Base-by-base conservation (phyloP, 2,888 invertebrate genomes). In the Epirrhoe tristata region DNA sequence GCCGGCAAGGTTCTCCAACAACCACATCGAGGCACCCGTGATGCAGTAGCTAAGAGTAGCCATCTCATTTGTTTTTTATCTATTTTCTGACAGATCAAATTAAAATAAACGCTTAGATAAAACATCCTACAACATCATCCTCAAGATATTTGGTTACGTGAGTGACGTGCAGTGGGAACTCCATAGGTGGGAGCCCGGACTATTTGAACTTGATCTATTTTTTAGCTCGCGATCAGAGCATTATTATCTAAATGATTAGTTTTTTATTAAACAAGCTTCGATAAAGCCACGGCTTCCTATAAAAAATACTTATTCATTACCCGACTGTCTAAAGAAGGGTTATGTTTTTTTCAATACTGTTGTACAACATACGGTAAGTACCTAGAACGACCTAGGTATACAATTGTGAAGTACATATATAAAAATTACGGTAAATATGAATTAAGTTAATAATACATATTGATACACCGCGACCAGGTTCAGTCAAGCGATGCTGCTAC, bases 41-140 rank as follows among this genome's bases (percentile, higher is more conserved):
- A 83, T 77, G 81, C 90, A 82, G 91, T 91, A 93, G 93, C 91
- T 78, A 81, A 81, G 82, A 74, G 83, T 82, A 84, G 51, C 69
- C 81, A 74, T 79, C 74, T 83, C 81, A 81, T 79, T 66, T 76
- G 53, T 73, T 91, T 92, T 93, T 91, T 91, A 84, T 85, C 82
- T 85, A 85, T 83, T 84, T 82, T 86, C 93, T 92, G 93, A 93
- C 93, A 93, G 91, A 91, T 92, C 92, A 86, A 92, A 93, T 93
- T 93, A 93, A 91, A 93, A 92, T 93, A 93, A 93, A 93, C 91
- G 93, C 86, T 91, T 81, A 86, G 91, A 91, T 91, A 91, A 87
- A 84, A 87, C 91, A 88, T 90, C 88, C 87, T 88, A 89, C 86
- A 90, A 87, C 87, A 87, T 88, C 87, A 87, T 86, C 88, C 87